Evolutionary conservation across 1,140 invertebrate species (phyloP), one percentile per base, ranked within the genome.

Genomic region (Bombus pyrosoma): DNA sequence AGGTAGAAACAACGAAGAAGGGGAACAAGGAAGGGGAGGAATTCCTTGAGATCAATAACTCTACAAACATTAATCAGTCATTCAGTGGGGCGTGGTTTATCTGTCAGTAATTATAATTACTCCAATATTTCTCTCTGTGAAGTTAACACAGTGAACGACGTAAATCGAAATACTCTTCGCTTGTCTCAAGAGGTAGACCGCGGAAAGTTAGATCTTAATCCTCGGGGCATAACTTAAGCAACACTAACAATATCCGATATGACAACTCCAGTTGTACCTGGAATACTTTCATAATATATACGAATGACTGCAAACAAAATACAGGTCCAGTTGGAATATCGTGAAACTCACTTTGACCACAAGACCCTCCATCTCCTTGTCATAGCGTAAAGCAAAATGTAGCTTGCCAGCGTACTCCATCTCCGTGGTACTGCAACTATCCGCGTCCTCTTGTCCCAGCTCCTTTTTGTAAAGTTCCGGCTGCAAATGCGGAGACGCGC

Each of bases 401-500:
- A 98, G 94, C 92, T 97, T 97, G 13, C 98, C 97, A 83, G 97
- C 97, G 82, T 97, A 96, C 90, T 97, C 97, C 94, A 97, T 95
- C 81, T 97, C 97, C 25, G 95, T 94, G 8, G 96, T 96, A 57
- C 96, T 96, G 12, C 96, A 95, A 88, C 97, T 97, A 69, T 98
- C 97, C 1, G 96, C 96, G 0, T 97, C 98, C 1, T 97, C 96
- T 92, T 53, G 47, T 98, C 96, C 95, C 78, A 97, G 89, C 94
- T 97, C 97, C 89, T 96, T 96, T 91, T 97, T 97, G 94, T 98
- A 98, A 6, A 98, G 94, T 92, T 98, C 98, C 41, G 97, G 97
- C 96, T 97, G 95, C 22, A 95, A 95, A 39, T 22, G 15, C 13
- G 64, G 1, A 57, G 34, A 41, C 12, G 32, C 10, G 34, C 37